phyloP scores from a whole-genome alignment of 1,140 invertebrate genomes.

The Trypoxylus dichotomus region DNA sequence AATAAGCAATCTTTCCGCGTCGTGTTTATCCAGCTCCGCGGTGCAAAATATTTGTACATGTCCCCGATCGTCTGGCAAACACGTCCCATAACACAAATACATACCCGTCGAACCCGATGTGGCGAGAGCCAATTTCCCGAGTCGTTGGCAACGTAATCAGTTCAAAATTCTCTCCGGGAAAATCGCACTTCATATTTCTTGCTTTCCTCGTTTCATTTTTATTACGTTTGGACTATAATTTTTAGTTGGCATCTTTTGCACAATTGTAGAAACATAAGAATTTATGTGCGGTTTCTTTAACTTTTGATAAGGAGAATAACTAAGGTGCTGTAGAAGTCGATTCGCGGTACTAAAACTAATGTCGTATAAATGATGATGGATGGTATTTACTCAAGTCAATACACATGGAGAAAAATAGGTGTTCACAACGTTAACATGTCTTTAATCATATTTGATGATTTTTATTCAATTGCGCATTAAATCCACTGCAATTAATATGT shows the following conservation, averaged over 20 bases:
- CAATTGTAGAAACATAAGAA: background rate
- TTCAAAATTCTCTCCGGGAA: conserved; percentile 24
- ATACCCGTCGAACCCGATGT: conserved; percentile 21
- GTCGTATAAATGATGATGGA: no score
- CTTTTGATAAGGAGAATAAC: no score
- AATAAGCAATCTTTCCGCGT: conserved; percentile 25
- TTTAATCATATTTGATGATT: no score
- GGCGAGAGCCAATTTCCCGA: conserved; percentile 33
- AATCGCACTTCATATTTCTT: conserved; percentile 31
- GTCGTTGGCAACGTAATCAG: conserved; percentile 31
- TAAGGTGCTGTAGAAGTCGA: no score
- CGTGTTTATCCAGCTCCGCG: conserved; percentile 30
- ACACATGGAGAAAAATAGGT: no score
- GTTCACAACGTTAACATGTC: no score
- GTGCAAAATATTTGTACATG: conserved; percentile 33
- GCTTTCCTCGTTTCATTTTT: conserved; percentile 26
- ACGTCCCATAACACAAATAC: conserved; percentile 32
- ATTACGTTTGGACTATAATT: conserved; percentile 30
- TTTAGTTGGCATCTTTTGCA: conserved; percentile 9
- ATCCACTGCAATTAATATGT: no score
- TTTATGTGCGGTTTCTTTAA: no score
- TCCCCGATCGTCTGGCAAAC: conserved; percentile 29
- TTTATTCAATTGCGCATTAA: no score
- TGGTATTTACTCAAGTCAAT: no score
- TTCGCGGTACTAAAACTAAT: no score